Base-by-base conservation (phyloP, 2,797 vertebrate species). In the Sebastes oblongus region DNA sequence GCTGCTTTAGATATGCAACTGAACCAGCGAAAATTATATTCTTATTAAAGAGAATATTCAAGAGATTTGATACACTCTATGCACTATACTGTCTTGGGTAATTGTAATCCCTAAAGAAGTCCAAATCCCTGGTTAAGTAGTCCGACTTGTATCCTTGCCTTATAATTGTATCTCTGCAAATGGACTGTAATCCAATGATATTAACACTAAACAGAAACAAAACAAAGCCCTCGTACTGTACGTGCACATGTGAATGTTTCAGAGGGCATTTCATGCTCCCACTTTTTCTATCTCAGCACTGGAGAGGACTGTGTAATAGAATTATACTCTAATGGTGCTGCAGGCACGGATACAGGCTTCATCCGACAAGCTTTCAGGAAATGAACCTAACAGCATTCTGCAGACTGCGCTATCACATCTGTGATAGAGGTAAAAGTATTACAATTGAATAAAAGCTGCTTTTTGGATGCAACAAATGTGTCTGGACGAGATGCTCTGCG, bases 291-390 rank as follows among this genome's bases (percentile, higher is more conserved):
- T 77, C 76, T 77, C 54, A 39, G 71, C 78, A 66, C 83, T 54
- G 60, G 80, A 84, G 81, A 80, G 80, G 75, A 82, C 83, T 65
- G 81, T 75, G 82, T 89, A 89, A 94, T 88, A 81, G 72, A 85
- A 91, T 93, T 93, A 93, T 22, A 58, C 72, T 66, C 16, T 89
- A 88, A 93, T 90, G 88, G 86, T 52, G 72, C 81, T 82, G 82
- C 4, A 72, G 78, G 84, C 87, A 85, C 76, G 87, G 82, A 88
- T 62, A 62, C 84, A 84, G 89, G 83, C 84, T 76, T 81, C 75
- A 59, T 82, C 88, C 2, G 10, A 84, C 78, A 81, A 78, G 84
- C 90, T 88, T 75, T 92, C 84, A 91, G 88, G 73, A 93, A 91
- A 93, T 86, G 69, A 84, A 80, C 73, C 84, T 84, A 91, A 90